Base-by-base conservation (phyloP, 1,140 invertebrate genomes). In the Rhopalosiphum maidis region DNA sequence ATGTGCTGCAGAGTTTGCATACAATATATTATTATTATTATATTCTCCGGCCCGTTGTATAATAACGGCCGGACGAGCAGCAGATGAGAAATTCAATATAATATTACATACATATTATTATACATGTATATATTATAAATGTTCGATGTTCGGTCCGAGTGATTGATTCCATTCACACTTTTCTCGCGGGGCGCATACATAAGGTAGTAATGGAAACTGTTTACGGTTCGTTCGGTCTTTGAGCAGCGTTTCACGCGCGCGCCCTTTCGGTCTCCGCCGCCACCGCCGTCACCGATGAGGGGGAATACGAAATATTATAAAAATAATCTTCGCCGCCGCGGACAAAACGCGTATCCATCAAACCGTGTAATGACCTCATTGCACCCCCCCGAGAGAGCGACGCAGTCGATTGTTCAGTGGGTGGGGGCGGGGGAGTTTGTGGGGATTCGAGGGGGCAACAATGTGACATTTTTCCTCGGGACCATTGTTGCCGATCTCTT, bases 121-220 rank as follows among this genome's bases (percentile, higher is more conserved):
- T 25, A 30, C 8, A 85, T 85, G 37, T 85, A 85, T 43, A 85
- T 41, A 54, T 41, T 41, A 54, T 41, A 88, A 89, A 46, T 89
- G 54, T 89, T 89, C 88, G 11, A 55, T 54, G 51, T 55, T 89
- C 51, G 88, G 88, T 89, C 88, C 88, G 88, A 89, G 88, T 89
- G 88, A 89, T 89, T 89, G 88, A 89, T 89, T 89, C 88, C 88
- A 89, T 89, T 89, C 88, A 89, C 88, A 89, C 88, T 89, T 89
- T 89, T 37, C 35, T 89, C 18, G 86, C 46, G 21, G 51, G 22
- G 21, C 35, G 48, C 8, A 37, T 35, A 55, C 11, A 89, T 41
- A 54, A 89, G 8, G 18, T 55, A 89, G 87, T 88, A 88, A 88
- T 88, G 87, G 87, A 88, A 88, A 88, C 87, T 88, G 88, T 89